phyloP scores from a whole-genome alignment of 2,113 vertebrate species.

The Tachycineta bicolor region DNA sequence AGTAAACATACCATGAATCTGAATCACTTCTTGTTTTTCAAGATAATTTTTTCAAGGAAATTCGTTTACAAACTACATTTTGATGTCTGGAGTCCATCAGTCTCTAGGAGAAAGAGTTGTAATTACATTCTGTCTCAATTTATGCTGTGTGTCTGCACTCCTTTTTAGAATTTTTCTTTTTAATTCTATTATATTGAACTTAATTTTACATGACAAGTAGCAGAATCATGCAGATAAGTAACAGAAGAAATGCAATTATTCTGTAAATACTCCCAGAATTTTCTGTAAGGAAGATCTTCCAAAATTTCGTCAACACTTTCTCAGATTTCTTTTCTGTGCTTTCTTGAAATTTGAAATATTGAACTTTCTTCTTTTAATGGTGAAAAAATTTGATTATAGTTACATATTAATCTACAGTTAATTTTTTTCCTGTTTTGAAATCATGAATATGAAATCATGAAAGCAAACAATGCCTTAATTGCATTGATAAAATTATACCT shows the following conservation, averaged over 20 bases:
- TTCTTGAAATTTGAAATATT: background rate
- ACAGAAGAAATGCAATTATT: background rate
- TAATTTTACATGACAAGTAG: constrained; percentile 55
- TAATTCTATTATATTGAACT: constrained; percentile 54
- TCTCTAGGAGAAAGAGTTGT: constrained; percentile 42
- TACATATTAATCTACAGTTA: background rate
- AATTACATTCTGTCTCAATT: constrained; percentile 61
- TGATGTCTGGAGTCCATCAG: constrained; percentile 64
- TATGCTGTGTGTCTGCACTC: constrained; percentile 41
- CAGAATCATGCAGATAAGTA: constrained; percentile 23
- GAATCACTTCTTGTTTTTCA: constrained; percentile 39
- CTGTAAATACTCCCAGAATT: background rate
- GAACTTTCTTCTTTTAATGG: background rate
- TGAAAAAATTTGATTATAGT: background rate
- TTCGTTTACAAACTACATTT: constrained; percentile 53
- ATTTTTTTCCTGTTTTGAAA: background rate
- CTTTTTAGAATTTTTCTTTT: constrained; percentile 44
- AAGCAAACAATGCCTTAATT: background rate
- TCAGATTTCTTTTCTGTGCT: background rate
- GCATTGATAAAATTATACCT: background rate
- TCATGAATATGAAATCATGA: background rate
- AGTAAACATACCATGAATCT: constrained; percentile 41
- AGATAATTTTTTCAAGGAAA: constrained; percentile 40
- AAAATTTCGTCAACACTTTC: background rate
- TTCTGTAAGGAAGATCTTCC: background rate